A percentile compares a stretch with the other conserved stretches of the same genome.
Conservation (phyloP, 2,113 vertebrate genomes). For the Ariopsis seemanni region DNA sequence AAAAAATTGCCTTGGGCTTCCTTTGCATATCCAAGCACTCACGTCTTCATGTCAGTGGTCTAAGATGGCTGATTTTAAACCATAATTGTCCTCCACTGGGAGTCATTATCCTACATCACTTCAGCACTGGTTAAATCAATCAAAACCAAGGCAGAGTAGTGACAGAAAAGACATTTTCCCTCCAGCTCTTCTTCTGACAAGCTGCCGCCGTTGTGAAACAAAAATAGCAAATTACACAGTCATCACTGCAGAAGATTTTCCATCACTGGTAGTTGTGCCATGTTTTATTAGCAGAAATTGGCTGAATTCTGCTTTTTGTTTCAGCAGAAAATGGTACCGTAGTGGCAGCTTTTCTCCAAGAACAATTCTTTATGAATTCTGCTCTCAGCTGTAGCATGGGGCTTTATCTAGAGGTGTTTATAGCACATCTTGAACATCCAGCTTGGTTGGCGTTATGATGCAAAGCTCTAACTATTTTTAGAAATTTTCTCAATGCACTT, state of each 20-base stretch:
- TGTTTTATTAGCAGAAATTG: not conserved
- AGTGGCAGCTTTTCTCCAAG: not conserved
- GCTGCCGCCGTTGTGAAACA: not conserved
- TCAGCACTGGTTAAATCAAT: conserved; percentile 1
- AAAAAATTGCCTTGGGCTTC: not conserved
- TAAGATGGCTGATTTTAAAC: not conserved
- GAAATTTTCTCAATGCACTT: not conserved
- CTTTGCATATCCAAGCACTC: not conserved
- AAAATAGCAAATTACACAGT: conserved; percentile 15
- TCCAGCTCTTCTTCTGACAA: not conserved
- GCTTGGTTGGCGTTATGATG: not conserved
- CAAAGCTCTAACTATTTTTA: not conserved
- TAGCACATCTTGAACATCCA: too few relatives aligned
- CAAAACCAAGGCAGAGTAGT: not conserved
- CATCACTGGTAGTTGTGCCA: not conserved
- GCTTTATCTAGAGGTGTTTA: not conserved
- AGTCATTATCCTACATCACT: conserved; percentile 2
- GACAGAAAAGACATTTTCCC: conserved; percentile 4
- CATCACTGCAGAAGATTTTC: not conserved
- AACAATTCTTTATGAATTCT: not conserved
- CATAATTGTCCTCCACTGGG: not conserved
- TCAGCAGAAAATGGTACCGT: not conserved
- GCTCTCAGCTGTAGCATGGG: not conserved
- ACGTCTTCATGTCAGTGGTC: not conserved
- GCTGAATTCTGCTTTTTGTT: not conserved